These are phyloP conservation scores for Elachura formosa DNA, from an alignment of 2,113 vertebrate genomes.

Conservation along the genomic window DNA sequence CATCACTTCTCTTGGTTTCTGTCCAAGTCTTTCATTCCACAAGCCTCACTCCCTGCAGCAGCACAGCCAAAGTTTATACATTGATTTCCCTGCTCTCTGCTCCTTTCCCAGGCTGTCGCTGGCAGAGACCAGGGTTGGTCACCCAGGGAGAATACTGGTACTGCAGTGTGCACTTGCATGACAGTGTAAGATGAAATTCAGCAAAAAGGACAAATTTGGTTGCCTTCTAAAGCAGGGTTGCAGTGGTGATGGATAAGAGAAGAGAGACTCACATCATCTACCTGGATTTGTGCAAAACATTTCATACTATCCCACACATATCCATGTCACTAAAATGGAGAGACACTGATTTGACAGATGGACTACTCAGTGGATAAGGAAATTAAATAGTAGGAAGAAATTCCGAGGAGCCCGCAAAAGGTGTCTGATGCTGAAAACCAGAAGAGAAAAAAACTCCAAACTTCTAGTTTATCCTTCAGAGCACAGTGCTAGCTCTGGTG, in stretches of 20 bases:
- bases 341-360: rapidly evolving
- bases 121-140: not conserved
- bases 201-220: not conserved
- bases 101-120: not conserved
- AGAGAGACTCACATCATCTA: not conserved
- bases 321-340: not conserved
- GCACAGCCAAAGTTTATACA: not conserved
- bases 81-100: rapidly evolving
- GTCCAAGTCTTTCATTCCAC: not conserved
- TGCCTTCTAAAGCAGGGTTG: not conserved
- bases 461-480: not conserved
- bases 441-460: not conserved
- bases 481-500: not conserved
- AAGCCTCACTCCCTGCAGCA: not conserved
- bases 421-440: not conserved
- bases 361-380: not conserved
- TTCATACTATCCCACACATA: not conserved
- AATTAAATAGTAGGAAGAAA: not conserved
- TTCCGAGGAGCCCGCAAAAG: not conserved
- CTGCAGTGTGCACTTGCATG: not conserved
- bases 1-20: not conserved
- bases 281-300: not conserved
- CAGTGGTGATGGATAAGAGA: not conserved
- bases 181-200: not conserved
- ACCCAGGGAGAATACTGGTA: not conserved